A percentile compares a stretch with the other conserved stretches of the same genome.
These are phyloP conservation scores for Hybos culiciformis DNA, from an alignment of 2,888 invertebrate species.

Conservation along the genomic window DNA sequence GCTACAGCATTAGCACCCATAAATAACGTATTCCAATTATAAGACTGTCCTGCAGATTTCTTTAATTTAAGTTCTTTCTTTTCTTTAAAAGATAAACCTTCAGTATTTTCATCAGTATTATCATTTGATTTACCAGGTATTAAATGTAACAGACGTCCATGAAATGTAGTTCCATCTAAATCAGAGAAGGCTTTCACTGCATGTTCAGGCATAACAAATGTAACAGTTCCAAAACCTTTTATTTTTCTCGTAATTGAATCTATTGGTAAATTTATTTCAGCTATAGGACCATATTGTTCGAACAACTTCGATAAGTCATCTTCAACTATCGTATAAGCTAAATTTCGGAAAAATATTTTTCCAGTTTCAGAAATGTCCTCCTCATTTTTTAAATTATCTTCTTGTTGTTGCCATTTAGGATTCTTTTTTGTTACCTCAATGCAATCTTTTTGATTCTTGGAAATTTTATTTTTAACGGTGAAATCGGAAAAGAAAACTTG, in stretches of 20 bases:
- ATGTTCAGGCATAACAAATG: constrained; percentile 89
- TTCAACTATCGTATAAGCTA: constrained; percentile 75
- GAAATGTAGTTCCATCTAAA: constrained; percentile 80
- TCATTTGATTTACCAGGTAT: constrained; percentile 68
- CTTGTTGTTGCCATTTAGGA: constrained; percentile 47
- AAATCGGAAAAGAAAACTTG: constrained; percentile 44
- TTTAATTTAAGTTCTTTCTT: constrained; percentile 68
- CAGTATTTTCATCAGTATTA: constrained; percentile 40
- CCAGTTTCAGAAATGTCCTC: constrained; percentile 83
- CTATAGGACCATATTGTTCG: constrained; percentile 70
- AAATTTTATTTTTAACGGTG: constrained; percentile 34
- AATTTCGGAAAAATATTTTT: constrained; percentile 80
- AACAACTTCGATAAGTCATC: constrained; percentile 72
- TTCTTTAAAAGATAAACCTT: constrained; percentile 62
- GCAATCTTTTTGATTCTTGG: constrained; percentile 22
- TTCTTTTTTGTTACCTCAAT: constrained; percentile 20
- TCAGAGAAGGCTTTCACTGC: constrained; percentile 78
- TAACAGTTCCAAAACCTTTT: constrained; percentile 84
- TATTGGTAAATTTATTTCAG: constrained; percentile 80
- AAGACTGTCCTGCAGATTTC: constrained; percentile 56
- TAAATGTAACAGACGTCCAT: constrained; percentile 87
- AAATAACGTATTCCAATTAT: constrained; percentile 95
- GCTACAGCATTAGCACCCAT: constrained; percentile 87
- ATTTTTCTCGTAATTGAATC: constrained; percentile 66
- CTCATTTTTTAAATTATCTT: constrained; percentile 50